Conservation (phyloP, 2,113 vertebrate genomes). For the Tiliqua scincoides region DNA sequence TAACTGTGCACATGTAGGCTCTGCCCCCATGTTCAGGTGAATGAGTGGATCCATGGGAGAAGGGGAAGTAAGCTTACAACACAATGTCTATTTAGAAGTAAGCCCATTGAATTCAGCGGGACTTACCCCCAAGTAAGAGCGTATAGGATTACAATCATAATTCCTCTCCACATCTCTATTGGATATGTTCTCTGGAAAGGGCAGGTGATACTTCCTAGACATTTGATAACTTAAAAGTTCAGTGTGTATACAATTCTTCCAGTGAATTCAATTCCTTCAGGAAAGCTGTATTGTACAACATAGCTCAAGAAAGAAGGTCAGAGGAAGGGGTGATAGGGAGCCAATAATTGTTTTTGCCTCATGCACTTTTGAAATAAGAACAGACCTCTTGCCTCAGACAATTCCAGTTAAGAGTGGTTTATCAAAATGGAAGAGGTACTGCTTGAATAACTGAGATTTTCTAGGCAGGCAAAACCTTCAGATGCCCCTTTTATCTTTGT, state of each 20-base stretch:
- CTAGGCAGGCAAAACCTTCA: constrained; percentile 2
- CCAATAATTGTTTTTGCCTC: neutral
- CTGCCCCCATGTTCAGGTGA: neutral
- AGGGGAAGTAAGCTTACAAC: too few species aligned
- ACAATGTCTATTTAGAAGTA: too few species aligned
- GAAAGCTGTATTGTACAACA: neutral
- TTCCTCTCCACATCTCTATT: neutral
- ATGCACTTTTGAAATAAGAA: constrained; percentile 1
- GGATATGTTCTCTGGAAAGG: neutral
- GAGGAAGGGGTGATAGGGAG: neutral
- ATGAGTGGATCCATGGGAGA: neutral
- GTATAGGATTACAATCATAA: neutral
- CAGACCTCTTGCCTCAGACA: neutral
- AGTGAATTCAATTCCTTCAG: neutral
- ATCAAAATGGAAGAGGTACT: neutral
- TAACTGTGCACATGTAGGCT: neutral
- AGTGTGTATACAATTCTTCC: neutral
- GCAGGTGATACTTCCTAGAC: neutral
- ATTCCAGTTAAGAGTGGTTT: neutral
- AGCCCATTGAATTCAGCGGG: too few species aligned
- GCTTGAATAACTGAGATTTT: constrained; percentile 10
- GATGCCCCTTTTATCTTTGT: constrained; percentile 2
- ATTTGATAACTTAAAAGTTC: neutral
- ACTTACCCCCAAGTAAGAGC: too few species aligned
- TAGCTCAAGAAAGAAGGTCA: neutral